Evolutionary conservation across 2,888 invertebrate species (phyloP).

Genomic region (Macrostomum cliftonense): DNA sequence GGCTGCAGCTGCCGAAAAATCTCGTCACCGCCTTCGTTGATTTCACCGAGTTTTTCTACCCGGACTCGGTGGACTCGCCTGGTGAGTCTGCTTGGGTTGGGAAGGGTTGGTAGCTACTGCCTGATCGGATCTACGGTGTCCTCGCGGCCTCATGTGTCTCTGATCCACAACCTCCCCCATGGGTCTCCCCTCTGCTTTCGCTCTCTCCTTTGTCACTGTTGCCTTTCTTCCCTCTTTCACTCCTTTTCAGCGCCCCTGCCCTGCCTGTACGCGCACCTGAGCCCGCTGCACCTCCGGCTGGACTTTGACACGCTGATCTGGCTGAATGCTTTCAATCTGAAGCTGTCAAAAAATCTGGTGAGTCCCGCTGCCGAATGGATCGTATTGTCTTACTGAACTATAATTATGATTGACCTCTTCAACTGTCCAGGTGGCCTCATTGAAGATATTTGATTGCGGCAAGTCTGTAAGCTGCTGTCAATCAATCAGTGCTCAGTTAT

Average conservation of each 20-base stretch:
- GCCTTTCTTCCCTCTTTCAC: too few species aligned
- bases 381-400: background rate
- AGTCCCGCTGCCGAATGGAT: slow-evolving; percentile 15
- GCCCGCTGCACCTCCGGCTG: slow-evolving; percentile 67
- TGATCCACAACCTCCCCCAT: too few species aligned
- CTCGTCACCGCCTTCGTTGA: slow-evolving; percentile 82
- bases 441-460: too few species aligned
- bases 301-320: slow-evolving; percentile 73
- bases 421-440: too few species aligned
- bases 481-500: too few species aligned
- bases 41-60: slow-evolving; percentile 63
- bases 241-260: slow-evolving; percentile 82
- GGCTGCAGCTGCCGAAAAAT: slow-evolving; percentile 66
- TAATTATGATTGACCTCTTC: background rate
- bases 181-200: too few species aligned
- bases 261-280: slow-evolving; percentile 70
- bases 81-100: background rate
- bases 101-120: too few species aligned
- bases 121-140: too few species aligned
- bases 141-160: too few species aligned
- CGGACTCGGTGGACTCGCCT: background rate
- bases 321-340: slow-evolving; percentile 77
- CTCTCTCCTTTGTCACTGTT: too few species aligned
- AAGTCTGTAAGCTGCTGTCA: too few species aligned
- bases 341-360: slow-evolving; percentile 53